Evolutionary conservation across 1,140 invertebrate genomes (phyloP).

Genomic region (Brachionus paranguensis): DNA sequence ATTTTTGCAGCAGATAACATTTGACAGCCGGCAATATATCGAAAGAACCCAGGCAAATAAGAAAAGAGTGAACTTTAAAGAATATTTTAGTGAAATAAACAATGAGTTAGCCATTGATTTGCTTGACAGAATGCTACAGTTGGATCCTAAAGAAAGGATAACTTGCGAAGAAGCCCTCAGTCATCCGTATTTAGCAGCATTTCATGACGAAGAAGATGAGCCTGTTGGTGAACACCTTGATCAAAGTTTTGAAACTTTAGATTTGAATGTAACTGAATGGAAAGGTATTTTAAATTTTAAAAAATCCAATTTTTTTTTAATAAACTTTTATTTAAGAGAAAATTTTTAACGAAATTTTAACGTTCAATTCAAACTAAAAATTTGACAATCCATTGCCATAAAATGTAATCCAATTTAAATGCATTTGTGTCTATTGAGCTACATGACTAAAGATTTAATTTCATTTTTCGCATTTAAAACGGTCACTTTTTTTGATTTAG

Average conservation of each 20-base stretch:
- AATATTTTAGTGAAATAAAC: slow-evolving; percentile 26
- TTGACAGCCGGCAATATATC: not conserved
- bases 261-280: not conserved
- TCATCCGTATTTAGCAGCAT: slow-evolving; percentile 98
- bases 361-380: not conserved
- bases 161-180: slow-evolving; percentile 93
- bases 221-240: slow-evolving; percentile 49
- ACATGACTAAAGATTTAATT: too few relatives aligned
- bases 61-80: slow-evolving; percentile 43
- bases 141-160: slow-evolving; percentile 93
- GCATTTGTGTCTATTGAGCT: too few relatives aligned
- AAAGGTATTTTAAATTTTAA: not conserved
- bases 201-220: slow-evolving; percentile 69
- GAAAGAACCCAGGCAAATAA: slow-evolving; percentile 60
- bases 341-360: not conserved
- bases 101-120: slow-evolving; percentile 82
- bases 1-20: not conserved
- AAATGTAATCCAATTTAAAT: too few relatives aligned
- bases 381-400: too few relatives aligned
- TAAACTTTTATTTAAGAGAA: not conserved
- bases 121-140: slow-evolving; percentile 93
- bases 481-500: too few relatives aligned
- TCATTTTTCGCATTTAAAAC: too few relatives aligned
- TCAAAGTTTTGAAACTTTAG: not conserved
- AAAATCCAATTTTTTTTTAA: not conserved